Base-by-base conservation (phyloP, 2,888 invertebrate species). In the Nipponacmea schrenckii region DNA sequence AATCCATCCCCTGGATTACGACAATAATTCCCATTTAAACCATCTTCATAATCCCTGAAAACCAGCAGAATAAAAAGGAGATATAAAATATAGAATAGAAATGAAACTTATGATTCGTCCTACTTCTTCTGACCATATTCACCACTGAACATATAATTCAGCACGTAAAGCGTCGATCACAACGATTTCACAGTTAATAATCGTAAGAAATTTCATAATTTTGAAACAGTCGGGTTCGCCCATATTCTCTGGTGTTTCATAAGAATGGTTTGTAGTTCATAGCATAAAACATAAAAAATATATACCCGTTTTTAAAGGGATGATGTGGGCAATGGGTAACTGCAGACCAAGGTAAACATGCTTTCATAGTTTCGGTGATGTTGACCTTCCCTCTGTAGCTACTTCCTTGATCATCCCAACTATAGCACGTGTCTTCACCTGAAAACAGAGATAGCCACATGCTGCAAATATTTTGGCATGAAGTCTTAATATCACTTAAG, bases 301-400 rank as follows among this genome's bases (percentile, higher is more conserved):
- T n/a, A 45, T 73, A 77, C 44, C 65, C 45, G 26, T 64, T 70
- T 62, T 73, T 76, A 24, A 77, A 77, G 15, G 71, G 65, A 67
- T 77, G 62, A 46, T 77, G 72, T 17, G 69, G 64, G 68, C 81
- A 81, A 27, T 79, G 70, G 39, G 75, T 68, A n/a, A 81, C 77
- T 56, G 74, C 24, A 24, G 73, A 69, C 80, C 80, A 81, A 7
- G 72, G 75, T 26, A 81, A 46, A 71, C 80, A 81, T n/a, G 73
- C 72, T 50, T 75, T 70, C 68, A 75, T 77, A 27, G 74, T 70
- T 39, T 74, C 71, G 24, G 76, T 77, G n/a, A 71, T 70, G 48
- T 75, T 74, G 1, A 80, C 74, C 10, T 62, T 70, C 4, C 81
- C 81, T n/a, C 73, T 68, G 64, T 81, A 81, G 27, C 75, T 79